Evolutionary conservation across 2,113 vertebrate genomes (phyloP), one percentile per base, ranked within the genome.

Genomic region (Tragelaphus buxtoni): DNA sequence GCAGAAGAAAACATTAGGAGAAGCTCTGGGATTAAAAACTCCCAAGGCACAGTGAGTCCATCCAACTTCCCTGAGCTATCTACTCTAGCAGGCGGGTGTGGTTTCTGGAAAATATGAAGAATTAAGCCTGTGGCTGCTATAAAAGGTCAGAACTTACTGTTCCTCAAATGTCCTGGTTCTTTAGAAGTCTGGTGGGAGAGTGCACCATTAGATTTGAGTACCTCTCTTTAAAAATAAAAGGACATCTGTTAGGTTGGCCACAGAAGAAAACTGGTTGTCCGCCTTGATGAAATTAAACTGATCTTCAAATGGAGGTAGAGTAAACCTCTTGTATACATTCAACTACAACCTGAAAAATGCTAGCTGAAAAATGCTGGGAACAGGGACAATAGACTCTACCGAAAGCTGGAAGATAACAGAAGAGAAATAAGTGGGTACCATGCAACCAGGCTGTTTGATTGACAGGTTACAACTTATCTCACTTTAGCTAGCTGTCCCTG

Each of bases 91-190:
- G 47, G 47, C 9, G 16, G 90, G 96, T 77, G 93, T 79, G 58
- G 96, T 45, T 90, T 95, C 72, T 1, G 81, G 96, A 97, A 96
- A 97, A 82, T 86, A 90, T 83, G 86, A 96, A 97, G 87, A 94
- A 95, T 95, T 84, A 79, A 93, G 83, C 58, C 92, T 83, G 61
- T 58, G 80, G 88, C 87, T 81, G 74, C 82, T 93, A 81, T 90
- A 51, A 74, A 93, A 94, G 91, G 79, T 90, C 93, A 84, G 94
- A 91, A 97, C 91, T 94, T 56, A 87, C 61, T 90, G 87, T 88
- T 97, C 88, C 58, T 88, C 85, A 97, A 96, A 91, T 79, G 89
- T 96, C 53, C 56, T 53, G 9, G 80, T 65, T 83, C 82, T 90
- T 56, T 49, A 81, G 56, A 95, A 94, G 74, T 42, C 83, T 90